Conservation (phyloP, 2,888 invertebrate species). For the Coenonympha arcania region DNA sequence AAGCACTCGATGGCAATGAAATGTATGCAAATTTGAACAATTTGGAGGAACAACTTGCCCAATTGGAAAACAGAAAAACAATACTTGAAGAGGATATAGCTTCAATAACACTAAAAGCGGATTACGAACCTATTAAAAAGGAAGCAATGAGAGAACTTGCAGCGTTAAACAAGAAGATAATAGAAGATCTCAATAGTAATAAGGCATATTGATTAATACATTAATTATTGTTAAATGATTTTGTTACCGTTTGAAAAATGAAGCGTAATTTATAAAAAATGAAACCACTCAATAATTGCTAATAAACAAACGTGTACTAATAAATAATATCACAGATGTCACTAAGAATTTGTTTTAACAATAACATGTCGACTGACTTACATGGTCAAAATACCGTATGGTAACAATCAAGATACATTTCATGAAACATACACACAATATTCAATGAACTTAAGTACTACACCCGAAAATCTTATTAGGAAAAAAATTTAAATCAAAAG, state of each 20-base stretch:
- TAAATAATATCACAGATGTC: slow-evolving; percentile 32
- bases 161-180: slow-evolving; percentile 74
- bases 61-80: slow-evolving; percentile 79
- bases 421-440: too few relatives aligned
- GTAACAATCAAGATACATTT: too few relatives aligned
- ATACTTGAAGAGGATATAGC: slow-evolving; percentile 79
- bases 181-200: slow-evolving; percentile 53
- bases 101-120: slow-evolving; percentile 78
- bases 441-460: too few relatives aligned
- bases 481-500: too few relatives aligned
- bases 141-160: slow-evolving; percentile 72
- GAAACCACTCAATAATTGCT: neutral
- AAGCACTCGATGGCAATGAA: slow-evolving; percentile 80
- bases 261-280: neutral
- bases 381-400: neutral
- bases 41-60: slow-evolving; percentile 80
- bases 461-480: too few relatives aligned
- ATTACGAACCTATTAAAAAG: slow-evolving; percentile 77
- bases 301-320: slow-evolving; percentile 15
- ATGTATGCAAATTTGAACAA: slow-evolving; percentile 79
- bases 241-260: neutral
- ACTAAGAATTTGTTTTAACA: slow-evolving; percentile 17
- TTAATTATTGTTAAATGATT: neutral
- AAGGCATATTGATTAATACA: slow-evolving; percentile 45
- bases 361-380: neutral